Conservation (phyloP, 2,797 vertebrate species). For the Acanthis flammea region DNA sequence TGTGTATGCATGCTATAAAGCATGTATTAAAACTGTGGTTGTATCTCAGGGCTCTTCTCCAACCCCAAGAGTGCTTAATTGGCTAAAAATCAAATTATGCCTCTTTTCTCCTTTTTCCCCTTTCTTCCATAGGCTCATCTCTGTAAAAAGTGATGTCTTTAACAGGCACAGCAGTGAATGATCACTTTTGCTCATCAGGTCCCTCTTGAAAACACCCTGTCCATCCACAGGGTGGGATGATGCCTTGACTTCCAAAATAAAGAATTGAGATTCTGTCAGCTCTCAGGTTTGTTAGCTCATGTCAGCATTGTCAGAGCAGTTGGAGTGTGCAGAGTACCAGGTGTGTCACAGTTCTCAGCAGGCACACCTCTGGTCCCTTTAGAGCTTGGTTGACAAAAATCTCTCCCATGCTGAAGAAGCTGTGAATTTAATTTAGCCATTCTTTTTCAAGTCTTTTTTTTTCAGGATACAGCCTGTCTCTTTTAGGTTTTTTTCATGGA, state of each 20-base stretch:
- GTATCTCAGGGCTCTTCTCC: not conserved
- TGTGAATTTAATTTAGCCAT: not conserved
- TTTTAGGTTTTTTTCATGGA: not conserved
- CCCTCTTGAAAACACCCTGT: not conserved
- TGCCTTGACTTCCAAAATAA: not conserved
- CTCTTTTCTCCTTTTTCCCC: not conserved
- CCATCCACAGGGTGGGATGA: not conserved
- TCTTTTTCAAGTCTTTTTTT: not conserved
- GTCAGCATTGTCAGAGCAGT: not conserved
- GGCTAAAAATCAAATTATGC: not conserved
- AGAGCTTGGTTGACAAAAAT: not conserved
- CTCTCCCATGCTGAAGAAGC: not conserved
- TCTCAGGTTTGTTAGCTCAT: not conserved
- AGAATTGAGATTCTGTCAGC: not conserved
- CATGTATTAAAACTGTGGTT: not conserved
- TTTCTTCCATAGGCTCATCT: not conserved
- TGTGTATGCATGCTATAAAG: not conserved
- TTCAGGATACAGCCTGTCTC: not conserved
- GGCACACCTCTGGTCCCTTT: not conserved
- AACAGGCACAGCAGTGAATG: not conserved
- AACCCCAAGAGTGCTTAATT: not conserved
- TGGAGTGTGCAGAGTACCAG: not conserved
- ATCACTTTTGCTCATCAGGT: not conserved
- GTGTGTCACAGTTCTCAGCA: accelerated
- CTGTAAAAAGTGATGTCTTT: not conserved